These are phyloP conservation scores for Ardeotis arabs DNA, from an alignment of 2,113 vertebrate genomes.

Conservation along the genomic window DNA sequence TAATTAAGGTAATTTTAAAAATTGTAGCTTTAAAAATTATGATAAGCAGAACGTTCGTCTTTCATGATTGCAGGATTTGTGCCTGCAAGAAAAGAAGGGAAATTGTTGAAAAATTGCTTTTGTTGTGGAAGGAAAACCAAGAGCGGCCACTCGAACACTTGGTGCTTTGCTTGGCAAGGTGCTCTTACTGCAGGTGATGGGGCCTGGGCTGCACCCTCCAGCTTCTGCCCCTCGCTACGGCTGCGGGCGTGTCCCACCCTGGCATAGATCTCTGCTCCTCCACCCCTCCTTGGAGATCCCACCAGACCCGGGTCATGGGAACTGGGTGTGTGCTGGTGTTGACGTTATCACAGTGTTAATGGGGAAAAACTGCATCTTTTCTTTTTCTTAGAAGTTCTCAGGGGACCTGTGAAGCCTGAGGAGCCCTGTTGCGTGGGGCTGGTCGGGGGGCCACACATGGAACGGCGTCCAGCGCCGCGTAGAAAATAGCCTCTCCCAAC, in stretches of 20 bases:
- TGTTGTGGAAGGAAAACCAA: background rate
- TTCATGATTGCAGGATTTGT: accelerated
- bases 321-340: accelerated
- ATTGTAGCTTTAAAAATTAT: background rate
- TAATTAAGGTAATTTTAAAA: background rate
- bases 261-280: background rate
- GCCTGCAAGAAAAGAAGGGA: too few relatives aligned
- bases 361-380: accelerated
- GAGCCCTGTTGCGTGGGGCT: background rate
- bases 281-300: background rate
- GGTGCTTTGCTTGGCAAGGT: accelerated
- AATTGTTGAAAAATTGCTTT: background rate
- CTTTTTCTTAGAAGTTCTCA: accelerated
- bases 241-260: accelerated
- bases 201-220: background rate
- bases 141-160: accelerated
- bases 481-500: background rate
- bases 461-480: accelerated
- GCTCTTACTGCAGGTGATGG: accelerated
- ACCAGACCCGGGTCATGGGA: too few relatives aligned
- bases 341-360: too few relatives aligned
- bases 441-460: accelerated
- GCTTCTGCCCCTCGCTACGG: accelerated
- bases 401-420: background rate
- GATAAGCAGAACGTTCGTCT: accelerated